phyloP scores from a whole-genome alignment of 2,888 invertebrate genomes.

The Catocala fraxini region DNA sequence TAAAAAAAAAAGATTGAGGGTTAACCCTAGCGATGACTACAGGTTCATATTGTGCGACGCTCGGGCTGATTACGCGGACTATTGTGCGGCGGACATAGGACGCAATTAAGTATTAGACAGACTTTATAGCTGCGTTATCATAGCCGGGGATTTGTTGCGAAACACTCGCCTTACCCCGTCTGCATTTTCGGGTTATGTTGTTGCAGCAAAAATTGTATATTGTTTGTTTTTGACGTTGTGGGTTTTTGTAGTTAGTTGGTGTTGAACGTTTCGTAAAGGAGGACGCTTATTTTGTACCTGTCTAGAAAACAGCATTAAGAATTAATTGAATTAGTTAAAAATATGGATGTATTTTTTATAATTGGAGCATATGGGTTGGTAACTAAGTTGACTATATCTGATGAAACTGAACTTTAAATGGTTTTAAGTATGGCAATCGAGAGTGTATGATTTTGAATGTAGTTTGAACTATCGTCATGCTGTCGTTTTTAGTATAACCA shows the following conservation, averaged over 20 bases:
- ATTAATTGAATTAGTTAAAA: too few relatives aligned
- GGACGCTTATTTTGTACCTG: background rate
- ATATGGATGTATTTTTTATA: too few relatives aligned
- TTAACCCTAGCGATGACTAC: constrained; percentile 63
- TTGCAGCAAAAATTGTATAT: constrained; percentile 16
- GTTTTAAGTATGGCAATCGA: too few relatives aligned
- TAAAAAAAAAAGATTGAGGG: constrained; percentile 27
- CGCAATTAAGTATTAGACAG: constrained; percentile 82
- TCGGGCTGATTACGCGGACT: constrained; percentile 75
- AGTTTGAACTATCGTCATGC: too few relatives aligned
- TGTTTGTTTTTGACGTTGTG: constrained; percentile 11
- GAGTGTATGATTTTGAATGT: too few relatives aligned
- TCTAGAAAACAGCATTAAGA: too few relatives aligned
- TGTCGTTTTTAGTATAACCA: too few relatives aligned
- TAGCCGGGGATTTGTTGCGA: constrained; percentile 42
- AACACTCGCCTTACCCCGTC: constrained; percentile 21
- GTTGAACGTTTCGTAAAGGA: background rate
- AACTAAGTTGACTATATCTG: too few relatives aligned
- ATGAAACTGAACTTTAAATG: too few relatives aligned
- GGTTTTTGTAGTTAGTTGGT: background rate
- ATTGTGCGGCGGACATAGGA: constrained; percentile 76
- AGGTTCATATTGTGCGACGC: constrained; percentile 60
- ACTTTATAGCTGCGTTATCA: constrained; percentile 60
- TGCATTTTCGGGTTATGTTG: constrained; percentile 22
- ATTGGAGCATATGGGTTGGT: too few relatives aligned